These are phyloP conservation scores for Aphidoletes aphidimyza DNA, from an alignment of 2,888 invertebrate genomes.

Conservation along the genomic window DNA sequence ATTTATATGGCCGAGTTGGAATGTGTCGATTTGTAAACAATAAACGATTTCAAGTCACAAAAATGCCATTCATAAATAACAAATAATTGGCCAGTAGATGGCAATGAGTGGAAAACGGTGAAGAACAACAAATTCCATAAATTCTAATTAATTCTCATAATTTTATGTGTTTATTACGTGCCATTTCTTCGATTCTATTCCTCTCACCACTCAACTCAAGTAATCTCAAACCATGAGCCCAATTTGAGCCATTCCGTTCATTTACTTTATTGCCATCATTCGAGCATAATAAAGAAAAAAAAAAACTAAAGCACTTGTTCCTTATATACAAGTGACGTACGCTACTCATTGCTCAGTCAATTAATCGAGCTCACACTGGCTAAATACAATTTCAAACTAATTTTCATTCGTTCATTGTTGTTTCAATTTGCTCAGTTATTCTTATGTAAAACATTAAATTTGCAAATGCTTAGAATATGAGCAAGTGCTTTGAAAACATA, in stretches of 20 bases:
- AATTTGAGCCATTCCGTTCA: background rate
- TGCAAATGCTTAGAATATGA: background rate
- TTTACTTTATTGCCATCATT: background rate
- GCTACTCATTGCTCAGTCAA: background rate
- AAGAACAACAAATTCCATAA: background rate
- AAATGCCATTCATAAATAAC: slow-evolving; percentile 27
- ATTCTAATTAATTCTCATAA: slow-evolving; percentile 23
- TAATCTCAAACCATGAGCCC: background rate
- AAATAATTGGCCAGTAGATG: background rate
- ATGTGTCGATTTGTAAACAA: slow-evolving; percentile 19
- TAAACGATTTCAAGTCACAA: background rate
- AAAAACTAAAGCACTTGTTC: slow-evolving; percentile 16
- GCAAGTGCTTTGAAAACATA: background rate
- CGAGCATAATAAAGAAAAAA: background rate
- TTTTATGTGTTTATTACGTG: background rate
- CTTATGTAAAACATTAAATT: background rate
- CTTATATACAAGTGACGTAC: background rate
- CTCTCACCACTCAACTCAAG: background rate
- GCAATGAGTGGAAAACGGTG: background rate
- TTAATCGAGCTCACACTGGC: slow-evolving; percentile 1
- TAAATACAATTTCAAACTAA: background rate
- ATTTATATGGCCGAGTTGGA: background rate
- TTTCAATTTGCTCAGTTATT: background rate
- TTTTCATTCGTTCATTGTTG: background rate
- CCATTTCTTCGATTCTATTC: background rate